These are phyloP conservation scores for Prinia subflava DNA, from an alignment of 2,113 vertebrate species.

Conservation along the genomic window DNA sequence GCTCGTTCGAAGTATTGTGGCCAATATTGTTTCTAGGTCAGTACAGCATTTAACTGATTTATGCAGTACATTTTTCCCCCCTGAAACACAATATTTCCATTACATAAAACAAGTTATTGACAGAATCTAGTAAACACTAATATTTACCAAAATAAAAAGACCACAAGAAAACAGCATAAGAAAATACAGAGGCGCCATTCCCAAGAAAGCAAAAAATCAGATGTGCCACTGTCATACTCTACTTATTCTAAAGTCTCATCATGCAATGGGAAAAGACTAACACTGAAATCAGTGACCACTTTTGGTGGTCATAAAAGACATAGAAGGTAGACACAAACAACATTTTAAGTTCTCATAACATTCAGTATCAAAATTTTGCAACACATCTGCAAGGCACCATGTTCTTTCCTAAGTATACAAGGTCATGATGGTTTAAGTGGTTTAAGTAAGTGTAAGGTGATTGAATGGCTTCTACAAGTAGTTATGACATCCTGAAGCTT, in stretches of 20 bases:
- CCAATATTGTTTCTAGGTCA: background rate
- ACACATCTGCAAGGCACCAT: background rate
- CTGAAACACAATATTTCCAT: background rate
- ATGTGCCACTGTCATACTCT: background rate
- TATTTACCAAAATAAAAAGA: background rate
- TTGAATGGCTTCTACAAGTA: background rate
- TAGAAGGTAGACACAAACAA: background rate
- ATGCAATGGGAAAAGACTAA: background rate
- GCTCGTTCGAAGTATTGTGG: background rate
- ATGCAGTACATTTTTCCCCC: background rate
- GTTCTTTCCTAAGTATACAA: background rate
- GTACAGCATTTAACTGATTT: background rate
- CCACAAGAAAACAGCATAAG: background rate
- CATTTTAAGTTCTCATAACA: background rate
- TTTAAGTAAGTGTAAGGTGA: background rate
- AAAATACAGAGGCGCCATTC: background rate
- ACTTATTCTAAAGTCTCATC: background rate
- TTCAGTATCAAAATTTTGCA: background rate
- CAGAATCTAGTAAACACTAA: background rate
- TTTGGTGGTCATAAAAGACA: background rate
- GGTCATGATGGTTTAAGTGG: background rate
- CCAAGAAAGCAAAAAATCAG: background rate
- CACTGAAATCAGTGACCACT: background rate
- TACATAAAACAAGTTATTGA: background rate
- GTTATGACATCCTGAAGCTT: background rate